These are phyloP conservation scores for Orchestia grillus DNA, from an alignment of 1,140 invertebrate genomes.

Conservation along the genomic window DNA sequence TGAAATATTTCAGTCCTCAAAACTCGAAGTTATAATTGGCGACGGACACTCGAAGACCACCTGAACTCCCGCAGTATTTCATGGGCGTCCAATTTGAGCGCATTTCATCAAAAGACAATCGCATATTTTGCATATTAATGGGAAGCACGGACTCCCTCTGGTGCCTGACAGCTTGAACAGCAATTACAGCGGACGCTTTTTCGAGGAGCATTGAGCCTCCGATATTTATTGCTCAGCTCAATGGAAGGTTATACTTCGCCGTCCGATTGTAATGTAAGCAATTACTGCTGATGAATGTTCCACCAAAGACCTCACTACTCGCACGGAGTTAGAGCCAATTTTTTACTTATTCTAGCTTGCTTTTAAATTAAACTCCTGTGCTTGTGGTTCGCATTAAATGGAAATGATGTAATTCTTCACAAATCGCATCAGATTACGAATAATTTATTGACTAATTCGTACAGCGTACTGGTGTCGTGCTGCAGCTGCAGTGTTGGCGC, in stretches of 20 bases:
- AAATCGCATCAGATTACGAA: conserved; percentile 50
- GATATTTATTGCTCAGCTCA: conserved; percentile 47
- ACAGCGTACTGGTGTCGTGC: neutral
- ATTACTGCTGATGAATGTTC: conserved; percentile 53
- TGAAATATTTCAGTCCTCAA: neutral
- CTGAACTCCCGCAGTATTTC: conserved; percentile 31
- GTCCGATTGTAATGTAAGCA: conserved; percentile 47
- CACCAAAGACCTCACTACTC: conserved; percentile 53
- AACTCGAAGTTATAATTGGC: neutral
- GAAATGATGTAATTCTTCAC: conserved; percentile 56
- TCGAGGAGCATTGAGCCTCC: conserved; percentile 49
- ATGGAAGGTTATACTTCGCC: conserved; percentile 45
- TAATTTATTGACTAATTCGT: conserved; percentile 38
- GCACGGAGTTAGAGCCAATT: conserved; percentile 44
- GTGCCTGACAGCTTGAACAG: conserved; percentile 38
- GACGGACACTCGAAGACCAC: conserved; percentile 16
- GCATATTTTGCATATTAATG: conserved; percentile 54
- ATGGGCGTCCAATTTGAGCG: conserved; percentile 34
- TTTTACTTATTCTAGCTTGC: conserved; percentile 46
- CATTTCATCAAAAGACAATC: conserved; percentile 47
- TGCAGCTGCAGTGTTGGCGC: neutral
- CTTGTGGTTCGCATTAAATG: conserved; percentile 40
- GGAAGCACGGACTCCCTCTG: conserved; percentile 35
- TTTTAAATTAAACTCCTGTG: conserved; percentile 51
- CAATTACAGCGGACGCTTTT: conserved; percentile 55